These are phyloP conservation scores for Suncus etruscus DNA, from an alignment of 2,113 vertebrate species.

Conservation along the genomic window DNA sequence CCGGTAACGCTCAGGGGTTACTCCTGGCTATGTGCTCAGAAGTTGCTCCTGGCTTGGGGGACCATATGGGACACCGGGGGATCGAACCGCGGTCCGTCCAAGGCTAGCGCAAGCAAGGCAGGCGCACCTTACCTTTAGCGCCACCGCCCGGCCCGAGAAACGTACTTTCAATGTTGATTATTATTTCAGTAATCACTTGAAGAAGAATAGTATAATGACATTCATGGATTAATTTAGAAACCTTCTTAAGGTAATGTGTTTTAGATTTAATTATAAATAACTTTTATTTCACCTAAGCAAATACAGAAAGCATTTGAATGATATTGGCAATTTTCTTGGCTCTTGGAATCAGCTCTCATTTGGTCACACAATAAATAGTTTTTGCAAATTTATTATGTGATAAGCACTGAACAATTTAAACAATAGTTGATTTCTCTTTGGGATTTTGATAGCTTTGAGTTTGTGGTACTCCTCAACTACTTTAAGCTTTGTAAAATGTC, in stretches of 20 bases:
- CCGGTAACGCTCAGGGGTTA: too few species aligned
- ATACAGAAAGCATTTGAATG: not conserved
- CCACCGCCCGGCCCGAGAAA: too few species aligned
- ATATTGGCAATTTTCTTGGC: not conserved
- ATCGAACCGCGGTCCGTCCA: too few species aligned
- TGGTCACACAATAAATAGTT: not conserved
- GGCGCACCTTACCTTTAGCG: too few species aligned
- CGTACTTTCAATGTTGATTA: not conserved
- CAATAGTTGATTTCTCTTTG: not conserved
- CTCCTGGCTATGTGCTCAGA: too few species aligned
- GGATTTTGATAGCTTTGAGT: not conserved
- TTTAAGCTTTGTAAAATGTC: not conserved
- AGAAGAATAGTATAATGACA: not conserved
- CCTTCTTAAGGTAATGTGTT: not conserved
- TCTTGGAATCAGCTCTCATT: not conserved
- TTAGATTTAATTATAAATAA: conserved; percentile 3
- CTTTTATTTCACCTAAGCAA: not conserved
- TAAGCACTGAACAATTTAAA: too few species aligned
- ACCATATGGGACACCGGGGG: too few species aligned
- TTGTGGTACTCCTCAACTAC: not conserved
- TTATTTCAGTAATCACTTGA: conserved; percentile 15
- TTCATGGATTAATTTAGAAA: not conserved
- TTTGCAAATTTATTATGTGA: not conserved
- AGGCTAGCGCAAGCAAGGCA: too few species aligned
- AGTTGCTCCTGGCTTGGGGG: too few species aligned